phyloP scores from a whole-genome alignment of 2,888 invertebrate species.

The Cheilosia scutellata region DNA sequence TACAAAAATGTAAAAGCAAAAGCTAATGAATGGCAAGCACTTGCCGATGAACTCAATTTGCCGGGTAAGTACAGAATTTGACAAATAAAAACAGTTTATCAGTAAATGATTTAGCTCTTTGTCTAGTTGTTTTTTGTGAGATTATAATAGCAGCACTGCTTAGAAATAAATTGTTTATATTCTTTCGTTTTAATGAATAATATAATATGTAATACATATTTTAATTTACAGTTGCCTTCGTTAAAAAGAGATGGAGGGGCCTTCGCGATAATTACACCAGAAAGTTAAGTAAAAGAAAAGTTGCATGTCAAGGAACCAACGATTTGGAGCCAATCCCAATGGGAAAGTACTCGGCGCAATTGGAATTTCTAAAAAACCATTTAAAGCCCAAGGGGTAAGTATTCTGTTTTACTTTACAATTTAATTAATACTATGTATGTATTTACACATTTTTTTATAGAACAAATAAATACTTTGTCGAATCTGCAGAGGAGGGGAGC shows the following conservation, averaged over 20 bases:
- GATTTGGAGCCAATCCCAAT: not conserved
- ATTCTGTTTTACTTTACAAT: not conserved
- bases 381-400: not conserved
- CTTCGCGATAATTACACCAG: not conserved
- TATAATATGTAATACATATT: not conserved
- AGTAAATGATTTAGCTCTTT: too few relatives aligned
- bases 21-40: not conserved
- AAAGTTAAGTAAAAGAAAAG: not conserved
- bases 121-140: not conserved
- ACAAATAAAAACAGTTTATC: too few relatives aligned
- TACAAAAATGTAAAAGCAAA: conserved; percentile 4
- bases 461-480: not conserved
- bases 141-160: too few relatives aligned
- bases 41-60: not conserved
- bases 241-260: not conserved
- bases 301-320: not conserved
- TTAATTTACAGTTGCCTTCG: not conserved
- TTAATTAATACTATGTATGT: not conserved
- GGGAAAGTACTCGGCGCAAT: not conserved
- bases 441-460: not conserved
- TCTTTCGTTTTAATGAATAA: not conserved
- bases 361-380: not conserved
- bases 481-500: not conserved
- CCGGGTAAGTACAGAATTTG: not conserved
- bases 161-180: not conserved